These are phyloP conservation scores for Pangasius larnaudii DNA, from an alignment of 2,797 vertebrate species.

Conservation along the genomic window DNA sequence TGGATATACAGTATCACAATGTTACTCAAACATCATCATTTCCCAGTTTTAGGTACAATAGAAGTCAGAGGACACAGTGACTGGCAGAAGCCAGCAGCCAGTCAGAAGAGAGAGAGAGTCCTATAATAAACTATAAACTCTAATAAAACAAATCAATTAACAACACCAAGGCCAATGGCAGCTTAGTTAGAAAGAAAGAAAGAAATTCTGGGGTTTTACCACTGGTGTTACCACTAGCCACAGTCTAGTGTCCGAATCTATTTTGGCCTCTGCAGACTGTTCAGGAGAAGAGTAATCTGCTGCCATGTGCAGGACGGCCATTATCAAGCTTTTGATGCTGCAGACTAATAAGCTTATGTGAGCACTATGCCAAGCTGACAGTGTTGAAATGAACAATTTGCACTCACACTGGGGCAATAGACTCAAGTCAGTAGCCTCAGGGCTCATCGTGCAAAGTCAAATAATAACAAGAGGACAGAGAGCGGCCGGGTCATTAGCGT, in stretches of 20 bases:
- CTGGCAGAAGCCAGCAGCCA: not conserved
- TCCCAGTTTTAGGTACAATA: not conserved
- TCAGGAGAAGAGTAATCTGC: constrained; percentile 26
- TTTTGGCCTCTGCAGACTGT: not conserved
- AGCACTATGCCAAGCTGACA: constrained; percentile 23
- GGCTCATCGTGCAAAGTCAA: constrained; percentile 19
- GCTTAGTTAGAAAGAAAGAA: not conserved
- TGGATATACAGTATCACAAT: not conserved
- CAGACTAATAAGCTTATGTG: constrained; percentile 32
- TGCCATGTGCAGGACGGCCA: not conserved
- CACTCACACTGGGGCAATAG: not conserved
- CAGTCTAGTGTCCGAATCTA: not conserved
- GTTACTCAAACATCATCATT: not conserved
- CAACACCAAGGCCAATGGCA: no score
- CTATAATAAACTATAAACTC: no score
- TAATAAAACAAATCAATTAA: not conserved
- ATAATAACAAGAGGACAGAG: constrained; percentile 3
- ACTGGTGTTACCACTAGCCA: not conserved
- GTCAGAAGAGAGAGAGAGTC: not conserved
- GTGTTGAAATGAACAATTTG: constrained; percentile 36
- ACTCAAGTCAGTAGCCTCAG: constrained; percentile 8
- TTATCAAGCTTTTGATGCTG: constrained; percentile 37
- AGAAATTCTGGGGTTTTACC: not conserved
- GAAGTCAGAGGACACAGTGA: not conserved
- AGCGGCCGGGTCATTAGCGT: not conserved